Evolutionary conservation across 2,113 vertebrate genomes (phyloP).

Genomic region (Silurus meridionalis): DNA sequence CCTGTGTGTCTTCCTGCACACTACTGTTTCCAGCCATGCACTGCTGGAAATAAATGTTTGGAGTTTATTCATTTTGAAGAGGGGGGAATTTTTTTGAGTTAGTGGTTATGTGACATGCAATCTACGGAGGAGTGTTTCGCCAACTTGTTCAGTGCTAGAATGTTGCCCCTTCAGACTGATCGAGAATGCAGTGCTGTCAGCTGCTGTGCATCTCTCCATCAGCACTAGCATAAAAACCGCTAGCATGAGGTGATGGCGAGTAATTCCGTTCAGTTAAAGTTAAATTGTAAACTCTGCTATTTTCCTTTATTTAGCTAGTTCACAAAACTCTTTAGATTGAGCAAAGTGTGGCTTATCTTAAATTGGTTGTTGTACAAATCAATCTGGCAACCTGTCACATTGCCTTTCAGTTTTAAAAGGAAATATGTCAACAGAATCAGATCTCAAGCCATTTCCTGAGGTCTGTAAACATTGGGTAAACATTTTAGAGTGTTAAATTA

Average conservation of each 20-base stretch:
- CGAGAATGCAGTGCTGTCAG: neutral
- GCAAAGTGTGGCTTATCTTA: neutral
- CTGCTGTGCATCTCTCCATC: neutral
- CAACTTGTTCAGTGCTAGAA: neutral
- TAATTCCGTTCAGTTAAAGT: neutral
- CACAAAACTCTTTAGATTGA: neutral
- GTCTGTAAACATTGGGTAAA: neutral
- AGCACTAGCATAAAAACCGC: neutral
- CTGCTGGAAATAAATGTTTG: neutral
- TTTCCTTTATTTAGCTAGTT: neutral
- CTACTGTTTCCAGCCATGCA: neutral
- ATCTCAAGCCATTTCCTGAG: no score
- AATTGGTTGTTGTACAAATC: neutral
- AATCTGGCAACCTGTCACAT: neutral
- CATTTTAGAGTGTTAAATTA: neutral
- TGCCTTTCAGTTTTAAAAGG: neutral
- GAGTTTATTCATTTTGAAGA: neutral
- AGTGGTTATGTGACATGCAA: neutral
- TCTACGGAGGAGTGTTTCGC: neutral
- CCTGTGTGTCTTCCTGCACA: neutral
- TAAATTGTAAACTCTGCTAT: neutral
- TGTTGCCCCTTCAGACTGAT: neutral
- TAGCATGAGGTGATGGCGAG: neutral
- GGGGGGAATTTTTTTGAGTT: neutral
- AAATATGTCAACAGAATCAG: neutral